phyloP scores from a whole-genome alignment of 2,797 vertebrate species.

The Dicrostonyx torquatus region DNA sequence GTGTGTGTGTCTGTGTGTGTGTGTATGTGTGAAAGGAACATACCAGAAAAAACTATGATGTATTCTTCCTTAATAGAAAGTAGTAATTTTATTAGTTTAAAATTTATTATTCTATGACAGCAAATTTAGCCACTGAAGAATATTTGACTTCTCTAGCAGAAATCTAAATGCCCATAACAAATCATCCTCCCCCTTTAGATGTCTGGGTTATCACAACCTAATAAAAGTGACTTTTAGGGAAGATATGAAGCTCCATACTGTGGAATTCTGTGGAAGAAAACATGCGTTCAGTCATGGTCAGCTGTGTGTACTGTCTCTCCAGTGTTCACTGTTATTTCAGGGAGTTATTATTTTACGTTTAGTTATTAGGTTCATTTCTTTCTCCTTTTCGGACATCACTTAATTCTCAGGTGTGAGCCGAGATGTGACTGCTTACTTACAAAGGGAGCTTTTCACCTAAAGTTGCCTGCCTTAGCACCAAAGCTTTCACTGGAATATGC shows the following conservation, averaged over 20 bases:
- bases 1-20: background rate
- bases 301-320: background rate
- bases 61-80: background rate
- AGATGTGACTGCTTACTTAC: background rate
- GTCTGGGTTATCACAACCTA: background rate
- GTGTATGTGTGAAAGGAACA: background rate
- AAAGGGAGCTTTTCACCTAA: background rate
- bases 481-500: background rate
- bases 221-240: background rate
- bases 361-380: background rate
- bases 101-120: background rate
- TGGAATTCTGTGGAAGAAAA: background rate
- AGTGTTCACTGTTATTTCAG: background rate
- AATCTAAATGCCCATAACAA: background rate
- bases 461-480: background rate
- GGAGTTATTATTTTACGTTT: constrained; percentile 1
- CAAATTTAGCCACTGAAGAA: background rate
- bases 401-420: background rate
- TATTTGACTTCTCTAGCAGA: background rate
- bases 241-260: background rate
- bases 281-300: background rate
- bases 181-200: background rate
- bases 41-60: background rate
- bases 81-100: background rate
- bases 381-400: background rate